Evolutionary conservation across 2,888 invertebrate species (phyloP).

Genomic region (Diloba caeruleocephala): DNA sequence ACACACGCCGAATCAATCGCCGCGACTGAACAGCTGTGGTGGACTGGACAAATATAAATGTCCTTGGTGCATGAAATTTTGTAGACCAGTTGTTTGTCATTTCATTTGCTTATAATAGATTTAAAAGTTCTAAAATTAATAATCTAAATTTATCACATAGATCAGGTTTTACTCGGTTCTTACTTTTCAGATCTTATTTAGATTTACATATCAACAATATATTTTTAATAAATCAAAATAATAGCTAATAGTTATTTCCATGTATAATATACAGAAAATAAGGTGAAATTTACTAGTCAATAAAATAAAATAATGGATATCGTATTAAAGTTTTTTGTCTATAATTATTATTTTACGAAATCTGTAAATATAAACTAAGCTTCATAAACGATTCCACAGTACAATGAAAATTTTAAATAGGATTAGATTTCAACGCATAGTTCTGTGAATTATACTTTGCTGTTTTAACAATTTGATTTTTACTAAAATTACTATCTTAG

Average conservation of each 20-base stretch:
- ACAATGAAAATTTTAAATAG: not conserved
- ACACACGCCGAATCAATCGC: slow-evolving; percentile 53
- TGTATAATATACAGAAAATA: slow-evolving; percentile 12
- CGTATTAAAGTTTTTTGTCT: not conserved
- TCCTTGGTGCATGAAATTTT: slow-evolving; percentile 55
- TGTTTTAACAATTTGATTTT: not conserved
- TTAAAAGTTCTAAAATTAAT: slow-evolving; percentile 25
- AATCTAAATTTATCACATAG: slow-evolving; percentile 11
- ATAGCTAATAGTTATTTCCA: not conserved
- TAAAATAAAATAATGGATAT: not conserved
- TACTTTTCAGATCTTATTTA: too few relatives aligned
- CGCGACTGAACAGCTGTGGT: slow-evolving; percentile 50
- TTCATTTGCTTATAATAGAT: slow-evolving; percentile 50
- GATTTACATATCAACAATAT: too few relatives aligned
- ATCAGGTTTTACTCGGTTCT: too few relatives aligned
- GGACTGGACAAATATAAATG: slow-evolving; percentile 54
- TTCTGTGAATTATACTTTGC: not conserved
- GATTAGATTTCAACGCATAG: not conserved
- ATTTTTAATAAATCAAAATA: slow-evolving; percentile 2
- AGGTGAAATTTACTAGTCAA: not conserved
- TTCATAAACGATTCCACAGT: not conserved
- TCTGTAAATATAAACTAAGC: slow-evolving; percentile 4
- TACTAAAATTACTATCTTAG: too few relatives aligned
- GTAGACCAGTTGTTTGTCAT: slow-evolving; percentile 50
- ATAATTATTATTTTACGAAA: slow-evolving; percentile 3